These are phyloP conservation scores for Seriola dumerili DNA, from an alignment of 2,113 vertebrate species.

Conservation along the genomic window DNA sequence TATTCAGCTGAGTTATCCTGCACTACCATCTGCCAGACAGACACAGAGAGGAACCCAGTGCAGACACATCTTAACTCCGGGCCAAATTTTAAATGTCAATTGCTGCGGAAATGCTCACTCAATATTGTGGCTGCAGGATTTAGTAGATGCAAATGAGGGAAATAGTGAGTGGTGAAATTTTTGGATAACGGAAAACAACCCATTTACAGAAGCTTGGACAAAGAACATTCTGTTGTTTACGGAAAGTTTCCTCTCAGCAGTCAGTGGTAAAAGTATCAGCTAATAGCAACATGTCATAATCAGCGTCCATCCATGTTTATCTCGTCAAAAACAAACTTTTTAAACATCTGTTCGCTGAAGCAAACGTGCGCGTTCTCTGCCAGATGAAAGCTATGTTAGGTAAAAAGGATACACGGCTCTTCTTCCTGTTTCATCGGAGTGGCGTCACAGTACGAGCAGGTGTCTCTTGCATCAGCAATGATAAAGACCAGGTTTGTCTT, in stretches of 20 bases:
- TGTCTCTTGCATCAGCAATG: constrained; percentile 90
- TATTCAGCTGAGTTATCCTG: constrained; percentile 43
- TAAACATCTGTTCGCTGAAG: constrained; percentile 41
- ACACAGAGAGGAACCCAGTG: constrained; percentile 2
- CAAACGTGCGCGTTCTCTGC: not conserved
- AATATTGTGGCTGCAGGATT: not conserved
- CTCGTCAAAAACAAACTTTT: constrained; percentile 20
- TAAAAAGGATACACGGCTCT: constrained; percentile 93
- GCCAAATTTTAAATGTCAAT: constrained; percentile 34
- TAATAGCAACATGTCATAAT: not conserved
- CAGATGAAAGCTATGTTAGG: constrained; percentile 20
- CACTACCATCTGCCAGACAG: constrained; percentile 69
- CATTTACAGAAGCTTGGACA: not conserved
- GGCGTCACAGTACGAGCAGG: constrained; percentile 87
- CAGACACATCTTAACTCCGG: not conserved
- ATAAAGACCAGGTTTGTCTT: constrained; percentile 96
- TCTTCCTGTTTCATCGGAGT: constrained; percentile 91
- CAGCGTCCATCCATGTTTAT: not conserved
- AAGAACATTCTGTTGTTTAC: not conserved
- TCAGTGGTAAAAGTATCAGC: constrained; percentile 4
- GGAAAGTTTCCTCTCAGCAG: not conserved
- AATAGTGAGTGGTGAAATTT: not conserved
- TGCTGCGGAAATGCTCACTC: constrained; percentile 1
- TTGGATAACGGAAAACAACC: constrained; percentile 2
- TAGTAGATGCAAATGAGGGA: not conserved